Percentiles rank a stretch among this genome's conserved stretches.
Conservation (phyloP, 2,888 invertebrate genomes). For the Aelia acuminata region DNA sequence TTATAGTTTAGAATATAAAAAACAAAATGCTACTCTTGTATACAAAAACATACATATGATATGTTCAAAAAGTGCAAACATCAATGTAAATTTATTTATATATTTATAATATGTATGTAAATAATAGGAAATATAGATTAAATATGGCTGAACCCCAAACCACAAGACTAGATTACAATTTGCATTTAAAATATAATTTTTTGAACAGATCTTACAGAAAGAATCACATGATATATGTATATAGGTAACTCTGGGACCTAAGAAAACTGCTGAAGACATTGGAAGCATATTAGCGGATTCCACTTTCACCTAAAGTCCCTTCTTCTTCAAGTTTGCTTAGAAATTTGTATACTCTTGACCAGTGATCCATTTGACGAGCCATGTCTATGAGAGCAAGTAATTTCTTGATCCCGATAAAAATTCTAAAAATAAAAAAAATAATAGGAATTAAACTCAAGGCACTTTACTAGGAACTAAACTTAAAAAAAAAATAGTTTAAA, state of each 20-base stretch:
- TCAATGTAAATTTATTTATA: background rate
- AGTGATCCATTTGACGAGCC: slow-evolving; percentile 90
- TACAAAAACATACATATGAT: slow-evolving; percentile 9
- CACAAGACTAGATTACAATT: slow-evolving; percentile 19
- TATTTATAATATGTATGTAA: background rate
- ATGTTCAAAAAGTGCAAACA: slow-evolving; percentile 20
- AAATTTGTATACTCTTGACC: slow-evolving; percentile 87
- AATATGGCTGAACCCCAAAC: background rate
- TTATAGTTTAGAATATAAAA: background rate
- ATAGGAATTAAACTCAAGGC: too few species aligned
- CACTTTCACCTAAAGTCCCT: slow-evolving; percentile 76
- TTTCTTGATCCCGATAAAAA: slow-evolving; percentile 97
- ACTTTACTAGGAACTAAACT: too few species aligned
- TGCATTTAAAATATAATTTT: background rate
- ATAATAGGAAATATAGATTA: background rate
- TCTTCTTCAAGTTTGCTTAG: slow-evolving; percentile 94
- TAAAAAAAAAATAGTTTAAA: too few species aligned
- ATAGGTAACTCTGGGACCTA: slow-evolving; percentile 42
- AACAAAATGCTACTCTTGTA: background rate
- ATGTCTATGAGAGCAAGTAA: slow-evolving; percentile 93
- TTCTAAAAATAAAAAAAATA: slow-evolving; percentile 72
- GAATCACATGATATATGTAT: slow-evolving; percentile 5
- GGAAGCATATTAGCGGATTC: slow-evolving; percentile 53
- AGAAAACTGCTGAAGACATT: slow-evolving; percentile 17
- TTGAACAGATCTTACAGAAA: slow-evolving; percentile 33